A percentile compares a stretch with the other conserved stretches of the same genome.
phyloP scores from a whole-genome alignment of 1,140 invertebrate species.

The Tetramorium simillimum region DNA sequence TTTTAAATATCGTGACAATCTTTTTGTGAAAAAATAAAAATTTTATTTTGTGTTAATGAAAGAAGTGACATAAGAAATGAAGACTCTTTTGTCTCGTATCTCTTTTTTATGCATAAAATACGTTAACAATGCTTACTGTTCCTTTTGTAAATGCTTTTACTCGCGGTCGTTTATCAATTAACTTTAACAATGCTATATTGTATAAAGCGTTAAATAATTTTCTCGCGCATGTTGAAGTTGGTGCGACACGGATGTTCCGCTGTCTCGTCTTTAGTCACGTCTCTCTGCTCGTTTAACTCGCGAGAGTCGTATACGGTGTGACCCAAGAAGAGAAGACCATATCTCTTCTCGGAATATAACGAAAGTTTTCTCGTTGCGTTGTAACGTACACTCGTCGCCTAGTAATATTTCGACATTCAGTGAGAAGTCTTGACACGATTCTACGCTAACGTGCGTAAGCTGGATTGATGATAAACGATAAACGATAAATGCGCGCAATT shows the following conservation, averaged over 20 bases:
- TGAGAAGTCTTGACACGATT: neutral
- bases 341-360: neutral
- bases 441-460: too few relatives aligned
- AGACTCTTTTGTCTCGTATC: neutral
- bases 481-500: neutral
- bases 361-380: conserved; percentile 37
- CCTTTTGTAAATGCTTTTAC: neutral
- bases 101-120: neutral
- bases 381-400: neutral
- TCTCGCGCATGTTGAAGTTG: neutral
- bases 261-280: conserved; percentile 21
- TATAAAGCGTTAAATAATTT: conserved; percentile 28
- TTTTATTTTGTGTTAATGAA: neutral
- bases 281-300: conserved; percentile 3
- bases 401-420: conserved; percentile 15
- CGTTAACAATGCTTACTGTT: neutral
- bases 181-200: neutral
- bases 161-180: neutral
- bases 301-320: neutral
- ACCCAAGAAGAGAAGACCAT: neutral
- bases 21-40: neutral
- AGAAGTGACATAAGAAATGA: neutral
- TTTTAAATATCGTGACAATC: neutral
- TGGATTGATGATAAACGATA: neutral
- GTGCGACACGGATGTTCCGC: neutral